These are phyloP conservation scores for Aramus guarauna DNA, from an alignment of 2,113 vertebrate genomes.

Conservation along the genomic window DNA sequence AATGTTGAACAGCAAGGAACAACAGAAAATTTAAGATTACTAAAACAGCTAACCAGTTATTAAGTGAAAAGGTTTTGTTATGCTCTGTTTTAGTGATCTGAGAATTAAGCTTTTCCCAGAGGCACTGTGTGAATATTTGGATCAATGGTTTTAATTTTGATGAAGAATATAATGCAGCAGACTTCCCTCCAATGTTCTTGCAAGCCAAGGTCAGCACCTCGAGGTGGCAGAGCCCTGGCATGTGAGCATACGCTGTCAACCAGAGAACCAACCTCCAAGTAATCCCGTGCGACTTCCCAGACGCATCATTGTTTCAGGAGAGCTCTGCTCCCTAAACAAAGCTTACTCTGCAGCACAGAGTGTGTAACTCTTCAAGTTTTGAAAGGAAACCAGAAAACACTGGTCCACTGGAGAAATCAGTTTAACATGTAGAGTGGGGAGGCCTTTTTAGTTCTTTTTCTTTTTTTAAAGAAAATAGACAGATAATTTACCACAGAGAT, in stretches of 20 bases:
- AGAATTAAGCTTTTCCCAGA: background rate
- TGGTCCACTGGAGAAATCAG: background rate
- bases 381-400: background rate
- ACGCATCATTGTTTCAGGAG: no score
- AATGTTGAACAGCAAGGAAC: background rate
- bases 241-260: background rate
- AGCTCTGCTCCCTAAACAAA: background rate
- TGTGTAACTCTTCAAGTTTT: background rate
- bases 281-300: background rate
- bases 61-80: background rate
- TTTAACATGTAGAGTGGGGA: background rate
- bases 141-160: conserved; percentile 1
- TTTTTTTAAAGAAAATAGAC: background rate
- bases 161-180: background rate
- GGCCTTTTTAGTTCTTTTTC: background rate
- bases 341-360: background rate
- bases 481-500: background rate
- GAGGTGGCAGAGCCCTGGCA: background rate
- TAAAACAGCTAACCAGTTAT: background rate
- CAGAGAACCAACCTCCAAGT: background rate
- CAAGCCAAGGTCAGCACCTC: background rate
- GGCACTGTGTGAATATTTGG: background rate
- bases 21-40: background rate
- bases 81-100: background rate
- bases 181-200: background rate